Evolutionary conservation across 2,888 invertebrate species (phyloP), one percentile per base, ranked within the genome.

Genomic region (Troides helena): DNA sequence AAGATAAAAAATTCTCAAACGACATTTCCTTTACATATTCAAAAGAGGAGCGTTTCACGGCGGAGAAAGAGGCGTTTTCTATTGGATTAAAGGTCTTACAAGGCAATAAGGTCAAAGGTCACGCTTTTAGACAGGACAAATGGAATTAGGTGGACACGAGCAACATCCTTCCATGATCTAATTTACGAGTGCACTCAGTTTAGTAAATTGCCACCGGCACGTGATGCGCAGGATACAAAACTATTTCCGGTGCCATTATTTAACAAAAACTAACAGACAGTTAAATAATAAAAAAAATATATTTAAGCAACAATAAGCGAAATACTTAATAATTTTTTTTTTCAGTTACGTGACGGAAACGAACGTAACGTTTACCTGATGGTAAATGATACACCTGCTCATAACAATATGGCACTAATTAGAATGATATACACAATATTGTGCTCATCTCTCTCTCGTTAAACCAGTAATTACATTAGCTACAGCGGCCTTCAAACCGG

Each of bases 91-190:
- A 58, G 46, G 62, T 62, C 61, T 62, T 30, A 6, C 50, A 58
- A 62, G 66, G 59, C 66, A 36, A 62, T 57, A 62, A 21, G 61
- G 67, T 50, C 60, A 62, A 56, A 57, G 56, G 17, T n/a, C 50
- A 61, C 23, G 62, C 62, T 66, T 66, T 69, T 63, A 66, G 62
- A n/a, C 62, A 53, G 53, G 53, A 63, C 70, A 46, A 67, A 70
- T 63, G 53, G 50, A 67, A 70, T 70, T 70, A 63, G 62, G 25
- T 23, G 66, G 66, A 63, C 70, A 70, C 59, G 59, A 62, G 66
- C 58, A 53, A 70, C 70, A 62, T 70, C 70, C 66, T 67, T 62
- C 53, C 62, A 39, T 70, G 63, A 70, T 70, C 50, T 58, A 70
- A 70, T 70, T 63, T 63, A 67, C 58, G 30, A 56, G 66, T 53